A percentile compares a stretch with the other conserved stretches of the same genome.
phyloP scores from a whole-genome alignment of 1,140 invertebrate species.

The Macrostomum lignano region DNA sequence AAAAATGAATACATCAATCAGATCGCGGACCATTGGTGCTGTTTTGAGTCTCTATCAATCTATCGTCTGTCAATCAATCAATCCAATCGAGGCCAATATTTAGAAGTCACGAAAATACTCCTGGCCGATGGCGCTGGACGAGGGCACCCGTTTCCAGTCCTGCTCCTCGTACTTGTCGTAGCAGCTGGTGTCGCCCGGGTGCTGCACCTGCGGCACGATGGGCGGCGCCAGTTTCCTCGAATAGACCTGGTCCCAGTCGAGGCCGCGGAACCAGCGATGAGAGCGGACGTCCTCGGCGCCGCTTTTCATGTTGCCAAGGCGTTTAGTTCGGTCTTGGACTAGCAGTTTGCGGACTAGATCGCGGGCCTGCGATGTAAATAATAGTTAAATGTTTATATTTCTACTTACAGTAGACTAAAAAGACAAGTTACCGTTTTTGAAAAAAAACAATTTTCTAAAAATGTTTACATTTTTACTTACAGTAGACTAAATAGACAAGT shows the following conservation, averaged over 20 bases:
- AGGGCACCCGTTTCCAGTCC: constrained; percentile 46
- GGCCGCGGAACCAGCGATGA: constrained; percentile 71
- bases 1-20: too few species aligned
- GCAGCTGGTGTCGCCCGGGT: constrained; percentile 68
- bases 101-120: constrained; percentile 64
- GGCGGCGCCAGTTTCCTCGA: constrained; percentile 54
- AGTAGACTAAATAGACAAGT: too few species aligned
- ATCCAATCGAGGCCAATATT: too few species aligned
- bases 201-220: constrained; percentile 55
- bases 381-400: background rate
- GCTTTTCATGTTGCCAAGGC: constrained; percentile 78
- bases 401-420: background rate
- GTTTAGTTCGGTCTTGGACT: constrained; percentile 58
- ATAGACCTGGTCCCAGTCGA: constrained; percentile 60
- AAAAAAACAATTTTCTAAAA: too few species aligned
- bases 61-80: too few species aligned
- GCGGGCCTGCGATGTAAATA: too few species aligned
- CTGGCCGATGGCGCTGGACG: constrained; percentile 45
- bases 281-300: constrained; percentile 67
- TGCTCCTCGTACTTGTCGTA: constrained; percentile 80
- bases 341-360: constrained; percentile 77
- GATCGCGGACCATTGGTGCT: too few species aligned
- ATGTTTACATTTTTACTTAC: background rate
- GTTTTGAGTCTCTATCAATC: too few species aligned
- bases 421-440: too few species aligned